These are phyloP conservation scores for Phyllotreta striolata DNA, from an alignment of 2,888 invertebrate species.

Conservation along the genomic window DNA sequence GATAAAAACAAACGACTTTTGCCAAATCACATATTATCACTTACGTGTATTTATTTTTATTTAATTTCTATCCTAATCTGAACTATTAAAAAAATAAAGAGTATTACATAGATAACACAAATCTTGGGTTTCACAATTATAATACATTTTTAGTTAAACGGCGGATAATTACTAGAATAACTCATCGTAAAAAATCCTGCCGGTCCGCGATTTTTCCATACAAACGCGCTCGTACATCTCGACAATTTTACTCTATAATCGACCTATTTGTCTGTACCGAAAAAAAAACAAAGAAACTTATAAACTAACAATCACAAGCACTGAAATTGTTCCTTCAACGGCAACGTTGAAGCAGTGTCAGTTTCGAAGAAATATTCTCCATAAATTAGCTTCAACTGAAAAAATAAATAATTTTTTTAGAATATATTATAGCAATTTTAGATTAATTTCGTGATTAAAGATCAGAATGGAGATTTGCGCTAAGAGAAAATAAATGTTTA, in stretches of 20 bases:
- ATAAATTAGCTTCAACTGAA: slow-evolving; percentile 37
- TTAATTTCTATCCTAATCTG: no score
- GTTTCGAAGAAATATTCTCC: slow-evolving; percentile 41
- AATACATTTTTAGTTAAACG: background rate
- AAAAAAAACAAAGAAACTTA: slow-evolving; percentile 32
- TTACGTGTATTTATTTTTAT: no score
- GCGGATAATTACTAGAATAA: background rate
- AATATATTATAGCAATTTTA: no score
- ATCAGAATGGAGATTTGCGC: no score
- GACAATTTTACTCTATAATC: slow-evolving; percentile 25
- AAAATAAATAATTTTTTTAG: slow-evolving; percentile 26
- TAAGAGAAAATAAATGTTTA: no score
- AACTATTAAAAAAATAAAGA: no score
- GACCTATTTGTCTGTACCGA: slow-evolving; percentile 35
- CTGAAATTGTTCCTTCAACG: slow-evolving; percentile 37
- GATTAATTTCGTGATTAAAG: no score
- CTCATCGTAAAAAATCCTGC: no score
- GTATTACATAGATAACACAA: no score
- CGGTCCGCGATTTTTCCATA: no score
- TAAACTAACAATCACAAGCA: slow-evolving; percentile 42
- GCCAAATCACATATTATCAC: no score
- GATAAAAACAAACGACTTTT: no score
- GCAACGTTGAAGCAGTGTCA: slow-evolving; percentile 30
- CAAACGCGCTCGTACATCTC: slow-evolving; percentile 4
- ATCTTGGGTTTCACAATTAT: background rate